A percentile compares a stretch with the other conserved stretches of the same genome.
phyloP scores from a whole-genome alignment of 2,797 vertebrate genomes.

The Bufotes viridis region DNA sequence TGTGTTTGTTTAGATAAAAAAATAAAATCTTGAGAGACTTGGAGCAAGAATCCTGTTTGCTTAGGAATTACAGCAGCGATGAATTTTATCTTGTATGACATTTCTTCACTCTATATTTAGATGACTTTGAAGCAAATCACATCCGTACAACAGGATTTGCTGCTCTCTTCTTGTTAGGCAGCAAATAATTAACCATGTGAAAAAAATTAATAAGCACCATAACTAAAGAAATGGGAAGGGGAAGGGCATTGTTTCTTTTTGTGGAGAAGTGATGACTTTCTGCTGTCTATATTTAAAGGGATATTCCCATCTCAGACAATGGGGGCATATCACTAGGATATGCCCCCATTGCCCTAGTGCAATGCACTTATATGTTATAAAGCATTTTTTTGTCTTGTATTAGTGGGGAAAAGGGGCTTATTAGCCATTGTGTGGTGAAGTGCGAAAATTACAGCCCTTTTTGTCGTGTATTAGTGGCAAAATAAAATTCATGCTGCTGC shows the following conservation, averaged over 20 bases:
- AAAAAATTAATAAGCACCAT: not conserved
- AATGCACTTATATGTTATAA: no score
- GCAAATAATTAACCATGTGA: slow-evolving; percentile 3
- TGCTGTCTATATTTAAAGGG: not conserved
- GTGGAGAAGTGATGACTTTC: not conserved
- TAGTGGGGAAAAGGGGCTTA: no score
- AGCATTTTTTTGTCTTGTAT: no score
- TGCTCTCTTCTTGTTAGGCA: not conserved
- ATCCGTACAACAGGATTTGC: not conserved
- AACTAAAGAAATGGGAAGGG: not conserved
- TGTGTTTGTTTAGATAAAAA: slow-evolving; percentile 24
- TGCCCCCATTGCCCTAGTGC: no score
- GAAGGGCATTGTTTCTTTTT: not conserved
- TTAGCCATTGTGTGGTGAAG: no score
- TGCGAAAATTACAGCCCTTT: no score
- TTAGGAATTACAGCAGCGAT: slow-evolving; percentile 24
- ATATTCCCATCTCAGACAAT: no score
- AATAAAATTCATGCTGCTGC: no score
- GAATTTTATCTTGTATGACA: slow-evolving; percentile 37
- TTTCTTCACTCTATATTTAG: slow-evolving; percentile 23
- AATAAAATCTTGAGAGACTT: slow-evolving; percentile 2
- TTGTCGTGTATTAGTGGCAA: no score
- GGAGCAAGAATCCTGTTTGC: slow-evolving; percentile 11
- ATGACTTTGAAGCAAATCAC: not conserved
- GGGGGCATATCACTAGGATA: no score